Evolutionary conservation across 2,888 invertebrate genomes (phyloP), one percentile per base, ranked within the genome.

Genomic region (Melieria omissa): DNA sequence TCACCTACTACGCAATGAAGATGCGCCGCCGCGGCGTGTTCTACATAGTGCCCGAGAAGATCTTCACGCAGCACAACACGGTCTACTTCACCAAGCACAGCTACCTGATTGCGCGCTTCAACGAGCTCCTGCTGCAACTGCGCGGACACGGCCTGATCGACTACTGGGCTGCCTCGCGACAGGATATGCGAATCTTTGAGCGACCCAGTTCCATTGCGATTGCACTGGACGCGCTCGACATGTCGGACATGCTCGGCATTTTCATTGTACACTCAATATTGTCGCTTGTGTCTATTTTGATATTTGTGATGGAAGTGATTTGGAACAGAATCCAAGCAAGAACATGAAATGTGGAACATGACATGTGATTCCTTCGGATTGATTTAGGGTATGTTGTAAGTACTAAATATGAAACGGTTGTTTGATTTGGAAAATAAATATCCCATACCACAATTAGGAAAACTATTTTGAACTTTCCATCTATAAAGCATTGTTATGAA

Each of bases 41-140:
- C 65, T 75, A 76, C 57, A 68, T 76, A 5, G 42, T 80, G 16
- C 74, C 78, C 0, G 78, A 80, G 64, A 72, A 73, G n/a, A 75
- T 80, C 44, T 76, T 77, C 52, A 62, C 77, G 0, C 78, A 79
- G 49, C 78, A 77, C n/a, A 73, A 77, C 29, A 78, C 80, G 1
- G 76, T 80, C 70, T 79, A 78, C 49, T 79, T 81, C 54, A 58
- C 77, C 5, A 80, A 80, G 65, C 78, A 79, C 49, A 80, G 80
- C 0, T 80, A 69, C 70, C 58, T 80, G 6, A 76, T 78, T 6
- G 73, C 76, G 45, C 76, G 76, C 4, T 76, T 80, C 7, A 75
- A 80, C 65, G 46, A 74, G 29, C 7, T 78, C 0, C 49, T 81
- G 9, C 75, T 78, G 75, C 72, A 71, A 42, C 47, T 78, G 52